Base-by-base conservation (phyloP, 2,888 invertebrate genomes). In the Laspeyria flexula region DNA sequence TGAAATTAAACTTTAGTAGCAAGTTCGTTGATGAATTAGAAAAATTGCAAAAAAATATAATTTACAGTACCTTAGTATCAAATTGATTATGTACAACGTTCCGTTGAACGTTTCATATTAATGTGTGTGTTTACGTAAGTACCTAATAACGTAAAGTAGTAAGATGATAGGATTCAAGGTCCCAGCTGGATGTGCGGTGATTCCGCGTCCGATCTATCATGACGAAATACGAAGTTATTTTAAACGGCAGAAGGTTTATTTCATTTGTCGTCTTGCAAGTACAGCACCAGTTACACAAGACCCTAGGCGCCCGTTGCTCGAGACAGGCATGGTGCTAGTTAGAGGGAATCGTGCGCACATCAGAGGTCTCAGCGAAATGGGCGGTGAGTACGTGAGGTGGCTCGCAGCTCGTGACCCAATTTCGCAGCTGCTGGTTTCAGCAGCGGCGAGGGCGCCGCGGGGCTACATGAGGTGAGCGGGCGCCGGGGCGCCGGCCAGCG, bases 361-460 rank as follows among this genome's bases (percentile, higher is more conserved):
- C 73, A 81, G 71, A 77, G 83, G 69, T 83, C 86, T 75, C 55
- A 50, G 70, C 73, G 65, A 63, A 75, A 64, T 86, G 88, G 90
- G 72, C 80, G 79, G 73, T 77, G 71, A 66, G 68, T 79, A 84
- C 82, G 84, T 84, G 85, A 85, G 86, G 85, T 85, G 81, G 84
- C 81, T 83, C 80, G 78, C 82, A 86, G 86, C 90, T 90, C 84
- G 90, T 90, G 91, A 92, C 90, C 91, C 79, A 91, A 90, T 90
- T 90, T 88, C 86, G 90, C 90, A 90, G 90, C 90, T 89, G 90
- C 88, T 90, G 90, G 88, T 90, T 91, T 89, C 90, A 90, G 91
- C 88, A 86, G 89, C 83, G 85, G 66, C 72, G 80, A 71, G 81
- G 85, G 73, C 71, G 69, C 70, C 75, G 75, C 74, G 71, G 82